Conservation (phyloP, 2,888 invertebrate species). For the Epinotia demarniana region DNA sequence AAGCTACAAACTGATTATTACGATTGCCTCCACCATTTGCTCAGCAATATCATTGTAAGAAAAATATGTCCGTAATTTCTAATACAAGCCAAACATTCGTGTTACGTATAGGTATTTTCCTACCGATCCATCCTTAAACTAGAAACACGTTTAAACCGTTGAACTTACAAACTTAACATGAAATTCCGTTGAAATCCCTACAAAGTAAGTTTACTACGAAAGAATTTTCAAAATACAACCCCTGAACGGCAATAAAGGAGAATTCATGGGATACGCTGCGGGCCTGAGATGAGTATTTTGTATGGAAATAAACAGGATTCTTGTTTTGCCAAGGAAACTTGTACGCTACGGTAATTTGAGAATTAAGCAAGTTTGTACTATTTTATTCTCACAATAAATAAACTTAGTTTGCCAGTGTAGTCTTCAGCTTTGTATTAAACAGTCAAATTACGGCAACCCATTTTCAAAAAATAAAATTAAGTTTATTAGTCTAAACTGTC, state of each 20-base stretch:
- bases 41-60: too few species aligned
- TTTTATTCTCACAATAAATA: conserved; percentile 2
- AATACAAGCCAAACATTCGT: not conserved
- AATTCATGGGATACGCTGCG: conserved; percentile 36
- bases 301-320: conserved; percentile 44
- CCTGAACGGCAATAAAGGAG: conserved; percentile 40
- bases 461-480: not conserved
- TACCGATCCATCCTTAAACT: not conserved
- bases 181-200: conserved; percentile 34
- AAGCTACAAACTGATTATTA: too few species aligned
- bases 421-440: not conserved
- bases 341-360: conserved; percentile 41
- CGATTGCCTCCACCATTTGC: too few species aligned
- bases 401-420: conserved; percentile 1
- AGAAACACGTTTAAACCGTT: conserved; percentile 5
- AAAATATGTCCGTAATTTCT: too few species aligned
- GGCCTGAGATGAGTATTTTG: conserved; percentile 40
- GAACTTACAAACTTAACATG: conserved; percentile 18
- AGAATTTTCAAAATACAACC: conserved; percentile 37
- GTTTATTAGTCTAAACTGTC: too few species aligned
- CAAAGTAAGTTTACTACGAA: conserved; percentile 36
- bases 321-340: conserved; percentile 42
- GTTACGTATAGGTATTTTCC: not conserved
- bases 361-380: conserved; percentile 23
- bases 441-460: not conserved